phyloP scores from a whole-genome alignment of 37 sponge, comb jelly and placozoan species.

The Corticium candelabrum region DNA sequence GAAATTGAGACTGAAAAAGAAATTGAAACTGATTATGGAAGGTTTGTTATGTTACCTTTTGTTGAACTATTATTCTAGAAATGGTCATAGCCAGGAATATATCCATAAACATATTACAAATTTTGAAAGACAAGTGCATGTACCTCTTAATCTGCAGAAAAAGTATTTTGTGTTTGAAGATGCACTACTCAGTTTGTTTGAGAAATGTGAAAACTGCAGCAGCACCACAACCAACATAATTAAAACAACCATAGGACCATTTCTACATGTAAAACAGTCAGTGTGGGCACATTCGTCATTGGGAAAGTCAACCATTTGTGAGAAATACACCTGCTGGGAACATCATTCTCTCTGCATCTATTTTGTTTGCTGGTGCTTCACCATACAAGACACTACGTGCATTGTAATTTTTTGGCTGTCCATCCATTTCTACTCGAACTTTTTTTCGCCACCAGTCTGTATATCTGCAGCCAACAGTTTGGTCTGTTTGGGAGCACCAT shows the following conservation, averaged over 20 bases:
- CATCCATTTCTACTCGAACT: not conserved
- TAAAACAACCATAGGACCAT: slow-evolving; percentile 16
- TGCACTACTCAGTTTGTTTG: slow-evolving; percentile 16
- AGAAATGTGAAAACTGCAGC: slow-evolving; percentile 12
- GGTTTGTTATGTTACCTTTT: not conserved
- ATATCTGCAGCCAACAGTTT: slow-evolving; percentile 9
- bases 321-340: slow-evolving; percentile 27
- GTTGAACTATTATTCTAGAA: not conserved
- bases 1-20: not conserved
- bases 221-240: not conserved
- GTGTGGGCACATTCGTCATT: slow-evolving; percentile 3
- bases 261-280: slow-evolving; percentile 11
- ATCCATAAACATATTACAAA: not conserved
- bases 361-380: slow-evolving; percentile 12
- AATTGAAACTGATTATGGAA: not conserved
- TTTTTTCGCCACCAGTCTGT: slow-evolving; percentile 9
- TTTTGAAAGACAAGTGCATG: not conserved
- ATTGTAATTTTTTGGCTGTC: not conserved
- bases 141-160: not conserved
- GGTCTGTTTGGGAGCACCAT: slow-evolving; percentile 3
- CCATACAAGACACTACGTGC: not conserved
- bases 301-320: slow-evolving; percentile 32
- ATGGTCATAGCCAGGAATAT: not conserved
- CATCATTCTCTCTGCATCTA: slow-evolving; percentile 22
- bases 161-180: slow-evolving; percentile 25